phyloP scores from a whole-genome alignment of 92 coral and sea anemone genomes.

The Zoanthus gigantus region DNA sequence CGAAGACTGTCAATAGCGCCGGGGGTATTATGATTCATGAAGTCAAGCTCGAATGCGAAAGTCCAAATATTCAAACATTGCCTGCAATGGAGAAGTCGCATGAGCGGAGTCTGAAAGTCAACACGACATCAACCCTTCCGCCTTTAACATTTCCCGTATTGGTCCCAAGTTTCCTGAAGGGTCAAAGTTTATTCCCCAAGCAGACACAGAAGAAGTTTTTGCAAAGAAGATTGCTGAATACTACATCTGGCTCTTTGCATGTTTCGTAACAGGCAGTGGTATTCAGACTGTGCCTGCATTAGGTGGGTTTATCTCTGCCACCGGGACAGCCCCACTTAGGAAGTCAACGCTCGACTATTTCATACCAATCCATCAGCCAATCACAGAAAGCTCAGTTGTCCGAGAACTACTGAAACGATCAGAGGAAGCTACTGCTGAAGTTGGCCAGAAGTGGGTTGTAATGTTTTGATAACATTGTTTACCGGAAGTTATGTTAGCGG shows the following conservation, averaged over 20 bases:
- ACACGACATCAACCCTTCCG: too few relatives aligned
- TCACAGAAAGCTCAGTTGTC: constrained; percentile 47
- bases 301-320: constrained; percentile 18
- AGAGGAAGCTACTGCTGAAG: not conserved
- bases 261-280: constrained; percentile 50
- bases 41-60: not conserved
- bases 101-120: too few relatives aligned
- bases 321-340: too few relatives aligned
- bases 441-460: constrained; percentile 49
- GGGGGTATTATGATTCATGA: constrained; percentile 45
- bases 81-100: too few relatives aligned
- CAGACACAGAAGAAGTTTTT: constrained; percentile 25
- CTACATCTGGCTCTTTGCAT: constrained; percentile 51
- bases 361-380: constrained; percentile 53
- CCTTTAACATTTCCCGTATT: constrained; percentile 29
- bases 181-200: constrained; percentile 30
- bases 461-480: too few relatives aligned
- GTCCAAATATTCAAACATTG: not conserved
- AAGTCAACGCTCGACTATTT: not conserved
- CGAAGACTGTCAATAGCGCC: constrained; percentile 15
- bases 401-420: constrained; percentile 25
- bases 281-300: constrained; percentile 49
- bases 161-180: constrained; percentile 54
- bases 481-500: too few relatives aligned
- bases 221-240: constrained; percentile 30